Percentiles rank a stretch among this genome's conserved stretches.
These are phyloP conservation scores for Chrysina gloriosa DNA, from an alignment of 2,888 invertebrate species.

Conservation along the genomic window DNA sequence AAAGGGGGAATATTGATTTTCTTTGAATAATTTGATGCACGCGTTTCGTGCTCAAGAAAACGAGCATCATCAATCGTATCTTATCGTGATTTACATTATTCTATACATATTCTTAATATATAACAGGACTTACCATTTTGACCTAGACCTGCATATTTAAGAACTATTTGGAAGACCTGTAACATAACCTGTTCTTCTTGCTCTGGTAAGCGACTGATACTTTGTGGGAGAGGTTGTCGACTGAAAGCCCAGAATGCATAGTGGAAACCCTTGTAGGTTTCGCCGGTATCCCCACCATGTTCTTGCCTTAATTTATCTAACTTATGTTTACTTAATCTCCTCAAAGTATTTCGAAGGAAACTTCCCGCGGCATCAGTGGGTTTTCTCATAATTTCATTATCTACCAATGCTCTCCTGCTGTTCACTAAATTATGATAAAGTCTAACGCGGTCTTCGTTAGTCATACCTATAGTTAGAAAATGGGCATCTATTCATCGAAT, in stretches of 20 bases:
- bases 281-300: conserved; percentile 77
- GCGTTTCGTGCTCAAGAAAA: no score
- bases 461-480: conserved; percentile 69
- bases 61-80: no score
- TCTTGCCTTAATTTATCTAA: conserved; percentile 81
- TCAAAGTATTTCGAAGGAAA: conserved; percentile 87
- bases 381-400: conserved; percentile 83
- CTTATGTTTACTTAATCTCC: conserved; percentile 86
- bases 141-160: conserved; percentile 88
- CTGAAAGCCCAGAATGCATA: conserved; percentile 93
- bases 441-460: conserved; percentile 88
- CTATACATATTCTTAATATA: background rate
- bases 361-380: conserved; percentile 87
- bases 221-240: conserved; percentile 82
- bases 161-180: conserved; percentile 88
- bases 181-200: conserved; percentile 87
- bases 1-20: no score
- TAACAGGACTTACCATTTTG: conserved; percentile 68
- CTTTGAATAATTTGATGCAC: no score
- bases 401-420: conserved; percentile 84
- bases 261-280: conserved; percentile 88
- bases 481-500: conserved; percentile 4
- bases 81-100: no score
- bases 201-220: conserved; percentile 85
- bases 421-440: conserved; percentile 89